These are phyloP conservation scores for Nemotelus nigrinus DNA, from an alignment of 2,888 invertebrate species.

Conservation along the genomic window DNA sequence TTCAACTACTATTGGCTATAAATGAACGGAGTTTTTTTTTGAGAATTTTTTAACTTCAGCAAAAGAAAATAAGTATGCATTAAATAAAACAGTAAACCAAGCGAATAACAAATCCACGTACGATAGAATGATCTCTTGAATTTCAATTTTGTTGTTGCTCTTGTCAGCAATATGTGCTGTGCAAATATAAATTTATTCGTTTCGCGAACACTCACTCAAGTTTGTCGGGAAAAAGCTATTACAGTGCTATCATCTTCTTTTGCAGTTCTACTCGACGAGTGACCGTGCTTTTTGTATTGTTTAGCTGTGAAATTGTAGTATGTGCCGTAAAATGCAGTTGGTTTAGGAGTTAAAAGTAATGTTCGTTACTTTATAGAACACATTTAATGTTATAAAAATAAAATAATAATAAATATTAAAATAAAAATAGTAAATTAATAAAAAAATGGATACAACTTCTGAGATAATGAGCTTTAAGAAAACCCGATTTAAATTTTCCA, in stretches of 20 bases:
- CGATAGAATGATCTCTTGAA: conserved; percentile 29
- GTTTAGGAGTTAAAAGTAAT: too few relatives aligned
- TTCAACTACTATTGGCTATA: too few relatives aligned
- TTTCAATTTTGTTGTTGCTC: conserved; percentile 24
- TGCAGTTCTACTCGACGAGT: neutral
- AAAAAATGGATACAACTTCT: too few relatives aligned
- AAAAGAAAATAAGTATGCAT: too few relatives aligned
- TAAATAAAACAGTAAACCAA: neutral
- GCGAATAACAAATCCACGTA: conserved; percentile 8
- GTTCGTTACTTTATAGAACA: too few relatives aligned
- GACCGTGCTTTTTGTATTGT: neutral
- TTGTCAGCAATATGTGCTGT: conserved; percentile 34
- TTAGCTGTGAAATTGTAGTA: neutral
- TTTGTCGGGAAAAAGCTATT: conserved; percentile 6
- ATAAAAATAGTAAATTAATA: too few relatives aligned
- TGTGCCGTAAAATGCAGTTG: neutral
- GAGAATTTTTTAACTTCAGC: too few relatives aligned
- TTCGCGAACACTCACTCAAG: conserved; percentile 3
- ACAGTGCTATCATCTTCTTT: neutral
- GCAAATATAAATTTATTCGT: conserved; percentile 39
- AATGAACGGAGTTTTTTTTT: too few relatives aligned
- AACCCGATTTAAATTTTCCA: too few relatives aligned
- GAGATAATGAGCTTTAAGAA: too few relatives aligned
- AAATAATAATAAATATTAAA: too few relatives aligned
- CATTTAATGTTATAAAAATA: too few relatives aligned